Base-by-base conservation (phyloP, 92 coral and sea anemone species). In the Plumapathes pennacea region DNA sequence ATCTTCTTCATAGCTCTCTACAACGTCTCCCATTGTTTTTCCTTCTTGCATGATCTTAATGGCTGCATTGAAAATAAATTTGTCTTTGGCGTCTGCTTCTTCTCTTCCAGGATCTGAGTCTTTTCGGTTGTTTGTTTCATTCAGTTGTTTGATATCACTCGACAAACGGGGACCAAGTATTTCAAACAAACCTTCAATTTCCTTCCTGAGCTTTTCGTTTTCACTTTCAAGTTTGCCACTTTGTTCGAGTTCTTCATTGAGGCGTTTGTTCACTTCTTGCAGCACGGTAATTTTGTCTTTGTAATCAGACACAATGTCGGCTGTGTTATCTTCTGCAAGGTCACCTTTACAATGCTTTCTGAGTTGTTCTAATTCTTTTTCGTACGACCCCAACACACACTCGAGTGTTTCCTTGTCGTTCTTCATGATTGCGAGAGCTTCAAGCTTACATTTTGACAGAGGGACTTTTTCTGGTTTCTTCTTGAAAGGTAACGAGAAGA, bases 321-420 rank as follows among this genome's bases (percentile, higher is more conserved):
- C 26, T 31, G 33, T 24, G 6, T 4, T 22, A 10, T 32, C 10
- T 7, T 46, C 64, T 12, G 27, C 59, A 10, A 10, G 15, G 37
- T 36, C 26, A 3, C 34, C n/a, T 39, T 50, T 18, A 42, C 15
- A 18, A 12, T 40, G 27, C 13, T 60, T 27, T 38, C 64, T 77
- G n/a, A 77, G 27, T 57, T 47, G 54, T 0, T 73, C 70, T 10
- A 85, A 58, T 25, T 80, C 82, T 15, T 20, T 57, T 30, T 82
- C 84, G 19, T 74, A 73, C 21, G 63, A 59, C 13, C 57, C 65
- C 27, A 85, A 25, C 5, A 85, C 76, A 13, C 80, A 79, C 52
- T 81, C 88, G 10, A 85, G 59, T 1, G 92, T 73, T 25, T 28
- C 60, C 29, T 70, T 45, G 12, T 77, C 72, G 41, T 37, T 50